These are phyloP conservation scores for Chloroceryle inda DNA, from an alignment of 2,797 vertebrate species.

Conservation along the genomic window DNA sequence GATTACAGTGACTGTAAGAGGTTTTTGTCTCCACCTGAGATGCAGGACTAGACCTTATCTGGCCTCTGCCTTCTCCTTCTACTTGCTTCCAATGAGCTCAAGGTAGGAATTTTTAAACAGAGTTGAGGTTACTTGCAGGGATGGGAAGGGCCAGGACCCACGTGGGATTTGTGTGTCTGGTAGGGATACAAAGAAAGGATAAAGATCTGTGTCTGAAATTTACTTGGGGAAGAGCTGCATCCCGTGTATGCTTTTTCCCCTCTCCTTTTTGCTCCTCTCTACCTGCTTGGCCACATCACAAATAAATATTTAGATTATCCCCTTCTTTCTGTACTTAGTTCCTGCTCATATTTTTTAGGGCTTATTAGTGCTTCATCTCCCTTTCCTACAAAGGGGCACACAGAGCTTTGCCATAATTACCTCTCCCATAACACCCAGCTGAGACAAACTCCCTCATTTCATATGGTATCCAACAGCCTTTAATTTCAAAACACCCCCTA, in stretches of 20 bases:
- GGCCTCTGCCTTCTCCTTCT: not conserved
- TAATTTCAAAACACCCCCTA: not conserved
- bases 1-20: slow-evolving; percentile 42
- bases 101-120: not conserved
- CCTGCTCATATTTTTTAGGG: not conserved
- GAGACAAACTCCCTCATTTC: not conserved
- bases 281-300: not conserved
- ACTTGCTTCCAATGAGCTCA: not conserved
- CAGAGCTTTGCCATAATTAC: not conserved
- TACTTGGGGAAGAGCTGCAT: not conserved
- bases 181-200: not conserved
- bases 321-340: not conserved
- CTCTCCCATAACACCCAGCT: not conserved
- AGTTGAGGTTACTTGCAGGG: not conserved
- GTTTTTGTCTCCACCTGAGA: slow-evolving; percentile 35
- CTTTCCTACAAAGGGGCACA: not conserved
- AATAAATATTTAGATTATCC: not conserved
- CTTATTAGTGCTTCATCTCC: not conserved
- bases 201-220: not conserved
- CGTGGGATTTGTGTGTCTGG: not conserved
- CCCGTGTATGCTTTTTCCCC: not conserved
- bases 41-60: not conserved
- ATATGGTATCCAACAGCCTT: not conserved
- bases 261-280: not conserved
- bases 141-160: not conserved